Evolutionary conservation across 2,888 invertebrate species (phyloP), one percentile per base, ranked within the genome.

Genomic region (Trypoxylon attenuatum): DNA sequence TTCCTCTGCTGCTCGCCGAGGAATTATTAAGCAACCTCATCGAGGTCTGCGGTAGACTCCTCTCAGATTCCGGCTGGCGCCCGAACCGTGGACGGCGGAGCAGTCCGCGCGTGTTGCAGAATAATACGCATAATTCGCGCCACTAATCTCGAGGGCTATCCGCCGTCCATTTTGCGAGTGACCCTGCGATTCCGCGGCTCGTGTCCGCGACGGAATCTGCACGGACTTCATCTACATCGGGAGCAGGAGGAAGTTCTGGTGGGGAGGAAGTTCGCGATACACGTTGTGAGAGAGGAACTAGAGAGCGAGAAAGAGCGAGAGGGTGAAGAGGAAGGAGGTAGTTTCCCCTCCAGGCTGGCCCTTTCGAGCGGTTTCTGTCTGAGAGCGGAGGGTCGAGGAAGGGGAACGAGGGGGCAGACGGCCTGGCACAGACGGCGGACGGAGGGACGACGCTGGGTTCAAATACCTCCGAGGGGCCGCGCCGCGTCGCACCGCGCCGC

Each of bases 401-500:
- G 68, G 21, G 18, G 33, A 42, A 27, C 38, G 58, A 47, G 45
- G 29, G 29, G 33, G 21, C 29, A 38, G 52, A 33, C 29, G 52
- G 55, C 19, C 65, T 68, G 55, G 62, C 63, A 70, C 63, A 73
- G 73, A 73, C 71, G 66, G 59, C 62, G 68, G 63, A 68, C 60
- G 58, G 57, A 60, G 59, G 60, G 67, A 64, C 69, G 23, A 47
- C 60, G 68, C 49, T 47, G 78, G 71, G 81, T 79, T 81, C 80
- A 80, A 81, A 81, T 81, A 81, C 81, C 80, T 79, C 76, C 55
- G 70, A 70, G 66, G 67, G 70, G 64, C 69, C 72, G 56, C 67
- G 65, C 61, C n/a, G n/a, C n/a, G n/a, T n/a, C n/a, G n/a, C n/a
- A n/a, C n/a, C n/a, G n/a, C n/a, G n/a, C n/a, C n/a, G n/a, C n/a